These are phyloP conservation scores for Tenthredo mesomela DNA, from an alignment of 2,888 invertebrate species.

Conservation along the genomic window DNA sequence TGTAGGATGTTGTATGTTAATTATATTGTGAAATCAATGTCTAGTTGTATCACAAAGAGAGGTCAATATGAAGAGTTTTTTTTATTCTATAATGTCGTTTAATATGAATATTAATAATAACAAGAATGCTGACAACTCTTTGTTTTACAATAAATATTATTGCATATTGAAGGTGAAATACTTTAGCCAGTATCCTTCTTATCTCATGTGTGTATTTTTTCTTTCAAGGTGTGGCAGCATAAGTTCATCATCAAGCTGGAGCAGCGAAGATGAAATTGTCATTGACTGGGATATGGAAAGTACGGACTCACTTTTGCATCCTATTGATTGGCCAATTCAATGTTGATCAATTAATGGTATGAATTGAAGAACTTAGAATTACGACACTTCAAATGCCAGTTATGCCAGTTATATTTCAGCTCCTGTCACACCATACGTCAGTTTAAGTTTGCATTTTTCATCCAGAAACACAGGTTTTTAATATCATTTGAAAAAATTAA, in stretches of 20 bases:
- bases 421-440: slow-evolving; percentile 35
- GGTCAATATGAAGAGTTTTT: neutral
- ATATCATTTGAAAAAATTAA: neutral
- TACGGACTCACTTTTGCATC: slow-evolving; percentile 43
- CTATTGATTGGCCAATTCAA: slow-evolving; percentile 47
- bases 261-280: slow-evolving; percentile 52
- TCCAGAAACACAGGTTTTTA: slow-evolving; percentile 13
- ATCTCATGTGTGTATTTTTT: slow-evolving; percentile 52
- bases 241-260: slow-evolving; percentile 72
- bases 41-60: neutral
- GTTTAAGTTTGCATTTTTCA: slow-evolving; percentile 42
- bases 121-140: slow-evolving; percentile 6
- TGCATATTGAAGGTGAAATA: neutral
- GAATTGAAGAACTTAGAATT: slow-evolving; percentile 25
- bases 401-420: slow-evolving; percentile 7
- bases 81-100: neutral
- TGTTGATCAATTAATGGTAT: slow-evolving; percentile 43
- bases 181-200: neutral
- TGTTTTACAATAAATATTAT: neutral
- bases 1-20: neutral
- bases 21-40: neutral
- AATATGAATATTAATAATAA: neutral
- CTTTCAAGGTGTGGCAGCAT: slow-evolving; percentile 82
- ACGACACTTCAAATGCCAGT: slow-evolving; percentile 39
- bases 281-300: slow-evolving; percentile 55